Evolutionary conservation across 2,888 invertebrate species (phyloP).

Genomic region (Zaprionus bogoriensis): DNA sequence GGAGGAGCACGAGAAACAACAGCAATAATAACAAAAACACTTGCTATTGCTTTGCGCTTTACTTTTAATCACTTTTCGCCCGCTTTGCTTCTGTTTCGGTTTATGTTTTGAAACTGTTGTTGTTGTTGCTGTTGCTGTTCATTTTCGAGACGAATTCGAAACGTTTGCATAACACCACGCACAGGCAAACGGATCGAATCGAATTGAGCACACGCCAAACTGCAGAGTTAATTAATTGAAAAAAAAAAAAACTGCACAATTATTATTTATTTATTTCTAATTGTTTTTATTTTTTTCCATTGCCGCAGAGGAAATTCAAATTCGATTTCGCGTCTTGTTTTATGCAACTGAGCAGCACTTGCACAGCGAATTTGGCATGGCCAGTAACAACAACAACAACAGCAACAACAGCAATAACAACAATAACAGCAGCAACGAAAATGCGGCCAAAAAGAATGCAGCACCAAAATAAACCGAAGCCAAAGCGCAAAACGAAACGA

Average conservation of each 20-base stretch:
- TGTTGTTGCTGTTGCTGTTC: constrained; percentile 12
- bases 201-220: not conserved
- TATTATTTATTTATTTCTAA: not conserved
- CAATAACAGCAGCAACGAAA: constrained; percentile 40
- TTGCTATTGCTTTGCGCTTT: not conserved
- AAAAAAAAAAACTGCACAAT: not conserved
- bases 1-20: no score
- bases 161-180: constrained; percentile 73
- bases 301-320: constrained; percentile 40
- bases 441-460: constrained; percentile 70
- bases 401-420: constrained; percentile 24
- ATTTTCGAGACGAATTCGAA: constrained; percentile 46
- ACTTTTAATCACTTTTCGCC: constrained; percentile 17
- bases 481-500: constrained; percentile 47
- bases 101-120: constrained; percentile 5
- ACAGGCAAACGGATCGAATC: constrained; percentile 12
- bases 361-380: constrained; percentile 55
- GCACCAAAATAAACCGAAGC: constrained; percentile 73
- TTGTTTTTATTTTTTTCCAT: constrained; percentile 4
- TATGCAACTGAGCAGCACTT: constrained; percentile 65
- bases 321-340: constrained; percentile 53
- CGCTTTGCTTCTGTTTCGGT: constrained; percentile 20
- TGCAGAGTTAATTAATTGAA: not conserved
- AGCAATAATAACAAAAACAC: not conserved
- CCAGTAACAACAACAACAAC: constrained; percentile 24